These are phyloP conservation scores for Chascanopsetta lugubris DNA, from an alignment of 2,113 vertebrate genomes.

Conservation along the genomic window DNA sequence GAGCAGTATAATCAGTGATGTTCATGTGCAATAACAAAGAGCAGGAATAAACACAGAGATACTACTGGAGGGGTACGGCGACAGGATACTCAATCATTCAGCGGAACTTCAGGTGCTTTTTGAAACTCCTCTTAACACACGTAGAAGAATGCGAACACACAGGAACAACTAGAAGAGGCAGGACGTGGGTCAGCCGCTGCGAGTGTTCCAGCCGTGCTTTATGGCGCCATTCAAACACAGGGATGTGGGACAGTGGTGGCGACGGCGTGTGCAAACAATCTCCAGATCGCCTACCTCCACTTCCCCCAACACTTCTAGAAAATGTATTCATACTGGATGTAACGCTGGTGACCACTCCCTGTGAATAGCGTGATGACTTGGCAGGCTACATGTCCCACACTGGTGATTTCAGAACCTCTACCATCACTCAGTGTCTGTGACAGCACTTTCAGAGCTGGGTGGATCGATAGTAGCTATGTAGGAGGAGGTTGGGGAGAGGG, in stretches of 20 bases:
- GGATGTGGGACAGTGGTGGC: neutral
- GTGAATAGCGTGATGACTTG: neutral
- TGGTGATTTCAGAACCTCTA: conserved; percentile 21
- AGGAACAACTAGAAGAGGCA: conserved; percentile 11
- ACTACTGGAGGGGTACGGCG: conserved; percentile 9
- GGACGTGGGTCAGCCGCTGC: conserved; percentile 17
- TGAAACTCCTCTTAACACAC: conserved; percentile 29
- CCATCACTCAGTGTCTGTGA: neutral
- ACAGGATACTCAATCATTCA: conserved; percentile 47
- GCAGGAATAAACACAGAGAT: conserved; percentile 14
- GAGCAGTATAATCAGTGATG: conserved; percentile 4
- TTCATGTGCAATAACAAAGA: conserved; percentile 16
- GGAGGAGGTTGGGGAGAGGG: conserved; percentile 23
- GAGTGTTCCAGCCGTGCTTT: conserved; percentile 26
- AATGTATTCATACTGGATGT: no score
- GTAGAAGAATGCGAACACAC: neutral
- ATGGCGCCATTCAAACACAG: conserved; percentile 37
- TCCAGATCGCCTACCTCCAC: neutral
- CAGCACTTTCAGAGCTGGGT: neutral
- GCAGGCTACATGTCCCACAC: neutral
- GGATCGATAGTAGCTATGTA: conserved; percentile 34
- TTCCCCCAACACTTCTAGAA: no score
- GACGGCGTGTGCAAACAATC: neutral
- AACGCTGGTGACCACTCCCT: neutral
- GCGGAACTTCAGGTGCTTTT: conserved; percentile 25